Evolutionary conservation across 2,888 invertebrate genomes (phyloP), one percentile per base, ranked within the genome.

Genomic region (Caenorhabditis sp.): DNA sequence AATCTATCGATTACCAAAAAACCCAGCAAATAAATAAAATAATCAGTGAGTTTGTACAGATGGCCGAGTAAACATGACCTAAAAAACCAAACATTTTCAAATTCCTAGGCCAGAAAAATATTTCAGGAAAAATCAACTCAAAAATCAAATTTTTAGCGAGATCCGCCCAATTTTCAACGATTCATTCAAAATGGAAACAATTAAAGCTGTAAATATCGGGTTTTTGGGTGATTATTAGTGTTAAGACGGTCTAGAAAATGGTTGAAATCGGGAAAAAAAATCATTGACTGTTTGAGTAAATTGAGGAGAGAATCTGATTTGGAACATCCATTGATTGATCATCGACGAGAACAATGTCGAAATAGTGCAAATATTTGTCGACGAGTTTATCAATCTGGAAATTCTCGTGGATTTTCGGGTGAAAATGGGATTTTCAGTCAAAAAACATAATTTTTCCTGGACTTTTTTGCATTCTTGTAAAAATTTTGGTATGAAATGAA

Each of bases 311-410:
- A 60, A 73, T 73, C 23, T 54, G 62, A 69, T 75, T 73, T 0
- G 84, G 84, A 4, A 84, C 66, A 36, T 83, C 76, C 79, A 84
- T 80, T 0, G 94, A 93, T 88, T 94, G 93, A 87, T 97, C 95
- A 86, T 95, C 92, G 26, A 94, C 91, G 36, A 96, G 90, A 0
- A 97, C 96, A 77, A 97, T 93, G 88, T 97, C 96, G 88, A 93
- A 97, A 31, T 68, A 70, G 66, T 76, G 21, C 17, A 76, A 61
- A 37, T 70, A 76, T 59, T 76, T 76, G 62, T 71, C 71, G 37
- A 76, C 68, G 14, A 76, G 62, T 31, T 69, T 65, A 37, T 76
- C 76, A 12, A 62, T 58, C 76, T 76, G 54, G 27, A 55, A 53
- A 53, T 53, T 14, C 4, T 24, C 21, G 23, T 12, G 36, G 5